Evolutionary conservation across 1,140 invertebrate genomes (phyloP), one percentile per base, ranked within the genome.

Genomic region (Thaumetopoea pityocampa): DNA sequence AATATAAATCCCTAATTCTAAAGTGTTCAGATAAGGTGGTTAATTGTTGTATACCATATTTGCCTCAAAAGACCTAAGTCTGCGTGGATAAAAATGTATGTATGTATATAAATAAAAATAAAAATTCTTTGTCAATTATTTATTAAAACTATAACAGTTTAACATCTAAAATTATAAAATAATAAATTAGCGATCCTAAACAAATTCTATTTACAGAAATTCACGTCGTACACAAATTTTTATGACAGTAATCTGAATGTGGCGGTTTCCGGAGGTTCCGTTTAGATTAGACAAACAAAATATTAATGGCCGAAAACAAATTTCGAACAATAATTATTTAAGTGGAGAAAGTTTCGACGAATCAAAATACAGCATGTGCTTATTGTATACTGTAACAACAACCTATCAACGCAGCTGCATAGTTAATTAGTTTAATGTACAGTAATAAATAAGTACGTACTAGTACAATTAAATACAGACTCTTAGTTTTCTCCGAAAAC

Each of bases 171-270:
- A 33, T 51, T 52, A 60, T 47, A 62, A 46, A 61, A 70, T 55
- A 82, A 82, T 81, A 81, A 78, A 79, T 79, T 76, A 65, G 58
- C 66, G 62, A 59, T 41, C 59, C 52, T 65, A 73, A 62, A 46
- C 53, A 67, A 64, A 51, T 27, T 54, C 60, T 79, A 79, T 82
- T 68, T 78, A 82, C 74, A 82, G 58, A 70, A 68, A 72, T 65
- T 69, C 71, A 73, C 62, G 43, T 52, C 51, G 57, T 57, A 67
- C 54, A 58, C 61, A 59, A 41, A 46, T n/a, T n/a, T n/a, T n/a
- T n/a, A 50, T 15, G 33, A 26, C 34, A 33, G 22, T 33, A 4
- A 15, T 12, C 22, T 10, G 16, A 43, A 40, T 28, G 16, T 27
- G 20, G 33, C 26, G 16, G 18, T 34, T 35, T n/a, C 15, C 6